phyloP scores from a whole-genome alignment of 2,797 vertebrate species.

The Eremophila alpestris region DNA sequence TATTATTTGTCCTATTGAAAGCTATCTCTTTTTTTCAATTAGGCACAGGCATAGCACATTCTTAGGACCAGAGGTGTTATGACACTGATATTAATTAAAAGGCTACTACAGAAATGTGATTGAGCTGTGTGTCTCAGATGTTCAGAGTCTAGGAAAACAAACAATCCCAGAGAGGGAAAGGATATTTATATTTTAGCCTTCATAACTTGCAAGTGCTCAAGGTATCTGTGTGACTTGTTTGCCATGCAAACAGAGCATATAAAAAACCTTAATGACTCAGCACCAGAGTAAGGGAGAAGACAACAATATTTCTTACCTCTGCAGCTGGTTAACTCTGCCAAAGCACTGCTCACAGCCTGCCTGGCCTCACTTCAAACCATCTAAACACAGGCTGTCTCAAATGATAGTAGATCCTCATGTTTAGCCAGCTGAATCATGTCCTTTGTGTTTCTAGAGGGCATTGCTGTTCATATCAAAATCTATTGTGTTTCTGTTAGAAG shows the following conservation, averaged over 20 bases:
- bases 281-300: neutral
- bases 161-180: neutral
- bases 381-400: neutral
- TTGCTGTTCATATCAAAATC: neutral
- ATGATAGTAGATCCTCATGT: neutral
- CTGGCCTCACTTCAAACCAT: neutral
- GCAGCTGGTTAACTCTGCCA: neutral
- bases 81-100: conserved; percentile 12
- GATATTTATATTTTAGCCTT: neutral
- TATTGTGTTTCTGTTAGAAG: neutral
- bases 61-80: neutral
- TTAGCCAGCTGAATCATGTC: neutral
- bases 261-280: neutral
- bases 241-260: neutral
- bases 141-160: neutral
- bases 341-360: neutral
- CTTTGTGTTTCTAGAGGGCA: neutral
- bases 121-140: neutral
- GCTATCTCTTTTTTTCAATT: neutral
- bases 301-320: neutral
- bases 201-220: neutral
- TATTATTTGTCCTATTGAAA: conserved; percentile 24
- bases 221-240: neutral
- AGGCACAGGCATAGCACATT: neutral
- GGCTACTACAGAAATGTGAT: neutral